phyloP scores from a whole-genome alignment of 2,797 vertebrate genomes.

The Alectoris magna region DNA sequence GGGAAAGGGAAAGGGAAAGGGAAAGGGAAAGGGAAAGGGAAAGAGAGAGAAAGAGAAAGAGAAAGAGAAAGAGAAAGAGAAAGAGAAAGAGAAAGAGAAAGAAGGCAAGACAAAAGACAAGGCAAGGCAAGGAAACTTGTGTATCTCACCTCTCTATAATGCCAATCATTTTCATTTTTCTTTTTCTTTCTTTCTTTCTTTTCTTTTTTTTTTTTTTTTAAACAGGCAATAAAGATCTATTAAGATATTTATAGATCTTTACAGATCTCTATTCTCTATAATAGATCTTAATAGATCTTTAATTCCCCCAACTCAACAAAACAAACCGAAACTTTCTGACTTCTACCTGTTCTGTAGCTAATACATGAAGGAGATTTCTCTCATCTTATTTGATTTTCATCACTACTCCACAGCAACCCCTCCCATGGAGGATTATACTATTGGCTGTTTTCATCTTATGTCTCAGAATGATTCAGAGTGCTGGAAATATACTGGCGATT shows the following conservation, averaged over 20 bases:
- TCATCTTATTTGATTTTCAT: neutral
- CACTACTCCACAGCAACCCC: neutral
- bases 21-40: no score
- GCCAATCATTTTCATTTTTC: neutral
- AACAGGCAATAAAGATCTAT: no score
- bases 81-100: no score
- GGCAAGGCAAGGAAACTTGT: neutral
- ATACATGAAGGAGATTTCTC: neutral
- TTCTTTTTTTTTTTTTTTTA: neutral
- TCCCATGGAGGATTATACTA: neutral
- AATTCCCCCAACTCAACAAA: neutral
- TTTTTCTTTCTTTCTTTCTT: no score
- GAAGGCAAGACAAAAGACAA: no score
- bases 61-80: neutral
- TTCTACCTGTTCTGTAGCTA: neutral
- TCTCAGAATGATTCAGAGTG: neutral
- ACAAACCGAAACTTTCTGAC: neutral
- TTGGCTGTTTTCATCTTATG: neutral
- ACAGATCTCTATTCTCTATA: no score
- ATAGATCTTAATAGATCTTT: neutral
- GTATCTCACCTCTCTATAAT: neutral
- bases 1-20: no score
- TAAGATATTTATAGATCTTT: no score
- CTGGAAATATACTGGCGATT: neutral
- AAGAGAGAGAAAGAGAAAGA: conserved; percentile 3